Percentiles rank a stretch among this genome's conserved stretches.
Evolutionary conservation across 1,140 invertebrate species (phyloP).

Genomic region (Holotrichia oblita): DNA sequence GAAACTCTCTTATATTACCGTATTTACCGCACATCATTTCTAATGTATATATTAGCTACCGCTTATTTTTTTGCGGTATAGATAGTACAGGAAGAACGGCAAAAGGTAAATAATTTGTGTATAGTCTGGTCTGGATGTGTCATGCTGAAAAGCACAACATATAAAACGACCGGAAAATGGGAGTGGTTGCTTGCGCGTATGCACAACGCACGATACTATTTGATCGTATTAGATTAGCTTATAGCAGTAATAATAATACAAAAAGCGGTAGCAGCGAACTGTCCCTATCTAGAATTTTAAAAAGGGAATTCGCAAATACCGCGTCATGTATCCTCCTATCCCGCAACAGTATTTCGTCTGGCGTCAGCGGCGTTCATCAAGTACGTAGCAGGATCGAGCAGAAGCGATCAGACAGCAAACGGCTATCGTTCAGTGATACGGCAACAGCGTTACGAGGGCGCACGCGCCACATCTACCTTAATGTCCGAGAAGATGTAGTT

Average conservation of each 20-base stretch:
- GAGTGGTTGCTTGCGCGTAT: slow-evolving; percentile 9
- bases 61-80: not conserved
- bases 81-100: not conserved
- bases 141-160: slow-evolving; percentile 5
- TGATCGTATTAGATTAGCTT: too few relatives aligned
- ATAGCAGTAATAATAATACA: not conserved
- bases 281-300: slow-evolving; percentile 11
- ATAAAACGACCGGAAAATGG: slow-evolving; percentile 24
- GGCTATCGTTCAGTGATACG: not conserved
- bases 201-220: not conserved
- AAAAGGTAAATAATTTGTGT: slow-evolving; percentile 32
- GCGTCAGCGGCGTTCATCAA: too few relatives aligned
- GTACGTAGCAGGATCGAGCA: too few relatives aligned
- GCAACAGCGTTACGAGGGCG: not conserved
- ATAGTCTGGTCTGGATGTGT: slow-evolving; percentile 9
- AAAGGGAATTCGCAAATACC: slow-evolving; percentile 20
- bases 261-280: not conserved
- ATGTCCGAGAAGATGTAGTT: slow-evolving; percentile 36
- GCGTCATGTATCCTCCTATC: not conserved
- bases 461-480: slow-evolving; percentile 14
- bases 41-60: not conserved
- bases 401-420: not conserved
- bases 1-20: too few relatives aligned
- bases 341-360: not conserved
- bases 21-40: not conserved